These are phyloP conservation scores for Neria commutata DNA, from an alignment of 2,888 invertebrate species.

Conservation along the genomic window DNA sequence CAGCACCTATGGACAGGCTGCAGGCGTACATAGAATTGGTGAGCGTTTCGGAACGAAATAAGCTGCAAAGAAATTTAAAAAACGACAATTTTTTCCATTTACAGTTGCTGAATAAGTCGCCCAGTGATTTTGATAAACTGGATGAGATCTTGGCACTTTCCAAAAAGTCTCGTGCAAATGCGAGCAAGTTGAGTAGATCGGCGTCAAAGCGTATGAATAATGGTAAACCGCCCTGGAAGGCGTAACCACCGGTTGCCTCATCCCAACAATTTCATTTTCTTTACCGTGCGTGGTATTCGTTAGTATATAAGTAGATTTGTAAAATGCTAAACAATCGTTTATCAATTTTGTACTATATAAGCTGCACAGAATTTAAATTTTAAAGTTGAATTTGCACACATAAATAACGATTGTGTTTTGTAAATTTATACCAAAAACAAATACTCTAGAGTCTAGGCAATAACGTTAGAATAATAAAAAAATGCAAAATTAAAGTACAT, in stretches of 20 bases:
- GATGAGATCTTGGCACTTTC: slow-evolving; percentile 51
- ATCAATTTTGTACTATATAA: too few species aligned
- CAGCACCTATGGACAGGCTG: slow-evolving; percentile 49
- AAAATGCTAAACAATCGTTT: too few species aligned
- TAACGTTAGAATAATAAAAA: too few species aligned
- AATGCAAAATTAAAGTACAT: too few species aligned
- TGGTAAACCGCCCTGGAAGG: slow-evolving; percentile 56
- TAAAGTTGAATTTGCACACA: too few species aligned
- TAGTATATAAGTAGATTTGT: too few species aligned
- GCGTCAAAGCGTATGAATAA: slow-evolving; percentile 31
- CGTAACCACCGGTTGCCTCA: slow-evolving; percentile 29
- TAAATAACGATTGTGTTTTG: too few species aligned
- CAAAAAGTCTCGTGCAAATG: slow-evolving; percentile 33
- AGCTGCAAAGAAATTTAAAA: not conserved
- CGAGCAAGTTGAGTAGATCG: slow-evolving; percentile 34
- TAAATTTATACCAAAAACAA: too few species aligned
- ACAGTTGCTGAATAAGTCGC: slow-evolving; percentile 66
- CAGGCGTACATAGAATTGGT: slow-evolving; percentile 60
- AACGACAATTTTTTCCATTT: slow-evolving; percentile 11
- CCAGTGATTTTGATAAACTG: slow-evolving; percentile 59
- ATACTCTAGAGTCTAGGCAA: too few species aligned
- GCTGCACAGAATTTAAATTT: too few species aligned
- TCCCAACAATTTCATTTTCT: too few species aligned
- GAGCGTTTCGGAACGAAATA: slow-evolving; percentile 8
- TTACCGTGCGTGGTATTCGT: too few species aligned